Conservation (phyloP, 2,113 vertebrate species). For the Rallus limicola region DNA sequence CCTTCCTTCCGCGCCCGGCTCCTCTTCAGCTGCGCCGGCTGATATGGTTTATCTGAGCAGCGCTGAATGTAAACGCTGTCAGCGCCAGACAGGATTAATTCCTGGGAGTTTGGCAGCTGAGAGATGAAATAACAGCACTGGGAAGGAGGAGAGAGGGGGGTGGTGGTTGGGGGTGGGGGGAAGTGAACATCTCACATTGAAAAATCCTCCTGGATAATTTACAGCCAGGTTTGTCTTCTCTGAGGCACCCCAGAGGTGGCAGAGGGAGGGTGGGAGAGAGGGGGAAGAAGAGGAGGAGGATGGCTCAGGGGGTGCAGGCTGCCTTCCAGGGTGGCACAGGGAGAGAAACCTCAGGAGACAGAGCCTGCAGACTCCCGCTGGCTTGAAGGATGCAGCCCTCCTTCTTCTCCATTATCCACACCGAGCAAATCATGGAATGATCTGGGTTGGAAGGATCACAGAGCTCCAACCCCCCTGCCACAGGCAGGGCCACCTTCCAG, state of each 20-base stretch:
- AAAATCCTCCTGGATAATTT: neutral
- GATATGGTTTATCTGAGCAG: conserved; percentile 62
- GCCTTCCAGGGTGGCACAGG: too few species aligned
- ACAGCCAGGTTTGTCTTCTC: conserved; percentile 18
- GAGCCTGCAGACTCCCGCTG: too few species aligned
- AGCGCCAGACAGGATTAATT: conserved; percentile 60
- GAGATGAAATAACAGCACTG: conserved; percentile 19
- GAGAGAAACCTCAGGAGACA: too few species aligned
- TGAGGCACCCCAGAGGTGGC: neutral
- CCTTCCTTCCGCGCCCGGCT: conserved; percentile 49
- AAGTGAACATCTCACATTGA: neutral
- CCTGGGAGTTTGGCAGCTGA: conserved; percentile 29
- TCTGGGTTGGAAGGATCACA: too few species aligned
- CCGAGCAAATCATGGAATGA: too few species aligned
- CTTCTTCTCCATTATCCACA: too few species aligned
- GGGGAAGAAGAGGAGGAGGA: neutral
- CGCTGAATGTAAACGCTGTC: conserved; percentile 67
- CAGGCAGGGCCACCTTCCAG: too few species aligned
- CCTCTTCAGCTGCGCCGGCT: conserved; percentile 39
- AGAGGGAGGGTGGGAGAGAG: neutral
- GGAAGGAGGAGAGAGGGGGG: neutral
- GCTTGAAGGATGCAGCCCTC: too few species aligned
- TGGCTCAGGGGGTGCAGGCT: neutral
- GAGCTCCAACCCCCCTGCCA: too few species aligned
- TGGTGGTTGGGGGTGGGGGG: neutral